These are phyloP conservation scores for Calephelis nemesis DNA, from an alignment of 1,140 invertebrate species.

Conservation along the genomic window DNA sequence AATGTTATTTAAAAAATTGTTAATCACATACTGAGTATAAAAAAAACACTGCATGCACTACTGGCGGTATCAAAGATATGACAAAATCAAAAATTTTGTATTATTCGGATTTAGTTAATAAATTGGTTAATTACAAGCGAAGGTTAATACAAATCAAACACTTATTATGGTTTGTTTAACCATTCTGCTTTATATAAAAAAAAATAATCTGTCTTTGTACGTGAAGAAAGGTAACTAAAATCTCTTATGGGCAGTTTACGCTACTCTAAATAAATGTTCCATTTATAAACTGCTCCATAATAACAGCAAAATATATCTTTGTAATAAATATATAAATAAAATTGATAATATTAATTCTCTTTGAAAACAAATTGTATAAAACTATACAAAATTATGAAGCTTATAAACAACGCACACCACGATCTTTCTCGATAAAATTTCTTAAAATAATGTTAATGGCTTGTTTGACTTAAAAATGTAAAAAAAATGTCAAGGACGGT, in stretches of 20 bases:
- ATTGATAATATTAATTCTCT: conserved; percentile 14
- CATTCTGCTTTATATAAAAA: conserved; percentile 9
- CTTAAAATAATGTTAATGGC: conserved; percentile 70
- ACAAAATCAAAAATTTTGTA: conserved; percentile 35
- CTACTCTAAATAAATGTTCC: conserved; percentile 51
- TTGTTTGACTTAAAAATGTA: conserved; percentile 64
- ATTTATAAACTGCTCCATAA: conserved; percentile 48
- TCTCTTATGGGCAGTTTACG: conserved; percentile 59
- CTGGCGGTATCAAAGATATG: conserved; percentile 26
- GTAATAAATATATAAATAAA: conserved; percentile 51
- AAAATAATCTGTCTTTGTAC: conserved; percentile 57
- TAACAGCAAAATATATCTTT: conserved; percentile 24
- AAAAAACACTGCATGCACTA: conserved; percentile 52
- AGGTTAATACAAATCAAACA: conserved; percentile 69
- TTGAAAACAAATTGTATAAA: conserved; percentile 59
- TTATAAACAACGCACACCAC: conserved; percentile 68
- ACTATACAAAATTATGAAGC: conserved; percentile 70
- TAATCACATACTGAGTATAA: conserved; percentile 62
- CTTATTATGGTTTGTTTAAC: conserved; percentile 24
- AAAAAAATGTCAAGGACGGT: conserved; percentile 62
- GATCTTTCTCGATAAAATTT: conserved; percentile 53
- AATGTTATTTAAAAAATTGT: conserved; percentile 61
- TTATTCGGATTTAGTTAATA: conserved; percentile 58
- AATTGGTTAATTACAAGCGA: conserved; percentile 79
- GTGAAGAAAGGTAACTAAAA: conserved; percentile 67